Evolutionary conservation across 2,888 invertebrate genomes (phyloP), one percentile per base, ranked within the genome.

Genomic region (Caenorhabditis virilis): DNA sequence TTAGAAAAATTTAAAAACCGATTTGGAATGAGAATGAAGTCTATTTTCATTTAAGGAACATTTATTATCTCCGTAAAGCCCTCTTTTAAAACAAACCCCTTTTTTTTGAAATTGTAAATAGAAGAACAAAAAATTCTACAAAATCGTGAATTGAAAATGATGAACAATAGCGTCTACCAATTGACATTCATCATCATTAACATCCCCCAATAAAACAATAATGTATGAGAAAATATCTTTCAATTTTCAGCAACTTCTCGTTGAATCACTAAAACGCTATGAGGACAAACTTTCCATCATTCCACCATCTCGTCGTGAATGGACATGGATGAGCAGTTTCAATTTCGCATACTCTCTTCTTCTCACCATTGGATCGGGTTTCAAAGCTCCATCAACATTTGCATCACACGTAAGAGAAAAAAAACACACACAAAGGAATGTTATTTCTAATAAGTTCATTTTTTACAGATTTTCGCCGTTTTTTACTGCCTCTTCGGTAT

Each of bases 321-420:
- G 80, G 80, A 67, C 73, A 4, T 66, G 78, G 52, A 20, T 68
- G 18, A 73, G 71, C 58, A 78, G 77, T 9, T 70, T 80, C 59
- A 79, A 76, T 65, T 80, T 78, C 48, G 79, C 79, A 36, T 79
- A 76, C 66, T 75, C 77, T 7, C 66, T 79, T 15, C 64, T 80
- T n/a, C 63, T 78, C 16, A 80, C 80, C 7, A 46, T 80, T 20
- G 80, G 80, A n/a, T 71, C 74, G 42, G 78, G 77, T 9, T 60
- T 65, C 30, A 72, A 76, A 41, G 56, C 69, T 18, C 80, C 80
- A 13, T 67, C 66, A 20, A 77, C 80, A 1, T 48, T 63, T 22
- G 66, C 65, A 2, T 78, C 80, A 35, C 78, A 80, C 65, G 78
- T 77, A 52, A 48, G 26, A 20, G 16, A 6, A 22, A 11, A 38